Conservation (phyloP, 2,888 invertebrate genomes). For the Eristalinus sepulchralis region DNA sequence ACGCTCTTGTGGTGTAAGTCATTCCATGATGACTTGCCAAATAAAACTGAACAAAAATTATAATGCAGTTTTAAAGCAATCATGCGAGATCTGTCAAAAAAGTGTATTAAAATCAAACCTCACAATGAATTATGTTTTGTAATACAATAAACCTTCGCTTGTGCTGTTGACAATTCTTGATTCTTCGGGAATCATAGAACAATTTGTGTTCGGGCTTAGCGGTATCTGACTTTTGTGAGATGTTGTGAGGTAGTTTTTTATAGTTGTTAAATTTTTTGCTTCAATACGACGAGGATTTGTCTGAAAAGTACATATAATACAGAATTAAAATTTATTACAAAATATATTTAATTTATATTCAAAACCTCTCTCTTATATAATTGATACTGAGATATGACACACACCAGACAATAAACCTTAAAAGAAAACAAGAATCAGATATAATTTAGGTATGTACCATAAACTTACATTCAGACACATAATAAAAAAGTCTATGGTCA, state of each 20-base stretch:
- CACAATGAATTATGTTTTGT: too few species aligned
- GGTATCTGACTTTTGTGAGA: slow-evolving; percentile 1
- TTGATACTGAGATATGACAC: slow-evolving; percentile 93
- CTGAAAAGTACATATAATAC: slow-evolving; percentile 20
- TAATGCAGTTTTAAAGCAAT: too few species aligned
- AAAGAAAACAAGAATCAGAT: slow-evolving; percentile 69
- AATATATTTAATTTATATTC: slow-evolving; percentile 2
- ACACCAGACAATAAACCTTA: slow-evolving; percentile 90
- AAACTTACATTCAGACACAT: slow-evolving; percentile 88
- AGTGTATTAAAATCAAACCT: too few species aligned
- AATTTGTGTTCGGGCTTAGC: slow-evolving; percentile 30
- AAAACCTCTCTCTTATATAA: slow-evolving; percentile 81
- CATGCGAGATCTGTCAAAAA: too few species aligned
- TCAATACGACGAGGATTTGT: not conserved
- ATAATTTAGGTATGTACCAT: too few species aligned
- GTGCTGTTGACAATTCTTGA: slow-evolving; percentile 4
- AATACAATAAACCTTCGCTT: not conserved
- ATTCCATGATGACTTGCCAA: too few species aligned
- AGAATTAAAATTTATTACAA: too few species aligned
- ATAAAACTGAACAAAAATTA: too few species aligned
- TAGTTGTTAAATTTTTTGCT: not conserved
- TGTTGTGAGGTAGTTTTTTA: not conserved
- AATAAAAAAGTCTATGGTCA: slow-evolving; percentile 90
- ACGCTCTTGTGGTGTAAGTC: too few species aligned
- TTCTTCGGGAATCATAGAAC: slow-evolving; percentile 42